Percentiles rank a stretch among this genome's conserved stretches.
Conservation (phyloP, 2,888 invertebrate species). For the Pteria penguin region DNA sequence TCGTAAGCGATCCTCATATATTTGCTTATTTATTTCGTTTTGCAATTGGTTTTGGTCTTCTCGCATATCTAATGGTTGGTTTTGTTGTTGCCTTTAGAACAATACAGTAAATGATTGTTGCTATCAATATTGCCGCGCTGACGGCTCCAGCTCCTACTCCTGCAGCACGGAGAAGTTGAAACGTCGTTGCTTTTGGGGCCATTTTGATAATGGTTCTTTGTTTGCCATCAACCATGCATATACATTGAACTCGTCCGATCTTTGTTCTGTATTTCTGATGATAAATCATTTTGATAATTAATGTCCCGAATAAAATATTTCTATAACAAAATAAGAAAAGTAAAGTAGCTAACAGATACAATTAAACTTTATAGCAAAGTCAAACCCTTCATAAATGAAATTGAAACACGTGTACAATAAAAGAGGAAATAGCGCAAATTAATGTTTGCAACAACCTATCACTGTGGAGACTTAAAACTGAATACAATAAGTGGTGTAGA, state of each 20-base stretch:
- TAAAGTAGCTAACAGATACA: too few species aligned
- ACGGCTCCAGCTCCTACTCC: slow-evolving; percentile 3
- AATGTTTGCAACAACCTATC: too few species aligned
- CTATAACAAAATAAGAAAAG: too few species aligned
- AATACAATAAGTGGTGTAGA: too few species aligned
- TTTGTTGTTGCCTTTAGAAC: neutral
- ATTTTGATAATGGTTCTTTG: neutral
- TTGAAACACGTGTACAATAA: too few species aligned
- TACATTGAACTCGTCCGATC: slow-evolving; percentile 13
- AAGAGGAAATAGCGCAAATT: too few species aligned
- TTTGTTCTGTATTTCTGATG: neutral
- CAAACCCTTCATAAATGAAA: too few species aligned
- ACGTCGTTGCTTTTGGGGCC: neutral
- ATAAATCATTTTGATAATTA: too few species aligned
- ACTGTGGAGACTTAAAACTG: too few species aligned
- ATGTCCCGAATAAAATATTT: too few species aligned
- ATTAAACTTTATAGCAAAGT: too few species aligned
- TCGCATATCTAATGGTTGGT: neutral
- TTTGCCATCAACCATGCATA: neutral
- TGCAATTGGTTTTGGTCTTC: neutral
- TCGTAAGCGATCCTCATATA: neutral
- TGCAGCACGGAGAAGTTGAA: neutral
- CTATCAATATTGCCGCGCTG: neutral
- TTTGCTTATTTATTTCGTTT: neutral
- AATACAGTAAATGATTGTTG: neutral